A percentile compares a stretch with the other conserved stretches of the same genome.
These are phyloP conservation scores for Piscicola geometra DNA, from an alignment of 2,888 invertebrate genomes.

Conservation along the genomic window DNA sequence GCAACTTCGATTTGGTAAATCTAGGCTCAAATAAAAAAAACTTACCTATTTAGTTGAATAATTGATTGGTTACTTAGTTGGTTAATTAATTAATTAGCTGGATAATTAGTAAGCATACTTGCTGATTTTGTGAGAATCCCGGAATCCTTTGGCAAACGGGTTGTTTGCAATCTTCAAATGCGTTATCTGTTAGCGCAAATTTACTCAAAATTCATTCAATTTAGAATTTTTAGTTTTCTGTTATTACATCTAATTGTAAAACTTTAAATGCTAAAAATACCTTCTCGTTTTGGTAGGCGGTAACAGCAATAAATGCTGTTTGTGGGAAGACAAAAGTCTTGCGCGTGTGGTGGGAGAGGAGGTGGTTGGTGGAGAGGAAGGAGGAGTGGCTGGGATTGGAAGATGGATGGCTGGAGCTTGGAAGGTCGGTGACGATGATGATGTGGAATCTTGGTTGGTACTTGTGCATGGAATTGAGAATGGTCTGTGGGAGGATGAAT, in stretches of 20 bases:
- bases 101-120: no score
- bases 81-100: neutral
- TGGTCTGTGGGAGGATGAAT: slow-evolving; percentile 14
- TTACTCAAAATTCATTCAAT: neutral
- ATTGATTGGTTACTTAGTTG: slow-evolving; percentile 3
- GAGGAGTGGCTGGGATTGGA: slow-evolving; percentile 20
- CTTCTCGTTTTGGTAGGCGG: slow-evolving; percentile 35
- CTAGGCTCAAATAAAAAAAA: neutral
- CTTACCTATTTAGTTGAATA: neutral
- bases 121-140: slow-evolving; percentile 2
- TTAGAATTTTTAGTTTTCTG: neutral
- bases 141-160: slow-evolving; percentile 15
- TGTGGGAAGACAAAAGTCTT: slow-evolving; percentile 31
- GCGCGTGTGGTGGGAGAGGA: neutral
- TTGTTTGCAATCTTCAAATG: slow-evolving; percentile 15
- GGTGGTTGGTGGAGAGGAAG: neutral
- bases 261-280: no score
- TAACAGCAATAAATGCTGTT: slow-evolving; percentile 29
- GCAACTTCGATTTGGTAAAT: no score
- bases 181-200: neutral
- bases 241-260: neutral
- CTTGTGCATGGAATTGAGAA: slow-evolving; percentile 37
- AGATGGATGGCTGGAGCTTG: slow-evolving; percentile 33
- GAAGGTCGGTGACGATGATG: slow-evolving; percentile 11
- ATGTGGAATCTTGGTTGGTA: slow-evolving; percentile 35